Evolutionary conservation across 2,113 vertebrate species (phyloP).

Genomic region (Harpagus bidentatus): DNA sequence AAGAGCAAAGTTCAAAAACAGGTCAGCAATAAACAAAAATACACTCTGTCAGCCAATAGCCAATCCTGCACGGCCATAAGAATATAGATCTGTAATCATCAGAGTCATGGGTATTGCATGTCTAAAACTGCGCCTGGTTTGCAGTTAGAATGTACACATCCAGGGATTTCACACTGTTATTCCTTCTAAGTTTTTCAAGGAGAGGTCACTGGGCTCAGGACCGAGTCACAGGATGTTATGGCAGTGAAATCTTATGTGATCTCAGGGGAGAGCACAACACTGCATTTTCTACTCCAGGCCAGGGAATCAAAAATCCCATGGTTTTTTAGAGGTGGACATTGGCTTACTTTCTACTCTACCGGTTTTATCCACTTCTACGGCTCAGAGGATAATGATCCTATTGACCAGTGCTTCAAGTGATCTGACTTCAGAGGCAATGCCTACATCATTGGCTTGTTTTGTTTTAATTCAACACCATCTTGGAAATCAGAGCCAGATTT

Average conservation of each 20-base stretch:
- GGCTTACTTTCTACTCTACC: not conserved
- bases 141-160: not conserved
- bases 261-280: not conserved
- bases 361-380: not conserved
- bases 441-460: not conserved
- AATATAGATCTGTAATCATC: not conserved
- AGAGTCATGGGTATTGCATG: not conserved
- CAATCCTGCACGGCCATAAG: not conserved
- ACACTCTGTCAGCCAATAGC: not conserved
- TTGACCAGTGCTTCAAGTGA: not conserved
- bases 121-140: not conserved
- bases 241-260: not conserved
- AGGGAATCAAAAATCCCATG: not conserved
- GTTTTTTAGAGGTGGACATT: not conserved
- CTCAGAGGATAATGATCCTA: not conserved
- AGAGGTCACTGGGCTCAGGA: not conserved
- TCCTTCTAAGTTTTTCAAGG: not conserved
- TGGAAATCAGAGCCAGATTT: not conserved
- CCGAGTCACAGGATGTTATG: rapidly evolving
- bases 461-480: not conserved
- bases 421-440: not conserved
- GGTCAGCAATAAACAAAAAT: not conserved
- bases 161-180: not conserved
- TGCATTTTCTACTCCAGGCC: not conserved
- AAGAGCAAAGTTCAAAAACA: not conserved